Conservation (phyloP, 2,888 invertebrate species). For the Lamproptera curius region DNA sequence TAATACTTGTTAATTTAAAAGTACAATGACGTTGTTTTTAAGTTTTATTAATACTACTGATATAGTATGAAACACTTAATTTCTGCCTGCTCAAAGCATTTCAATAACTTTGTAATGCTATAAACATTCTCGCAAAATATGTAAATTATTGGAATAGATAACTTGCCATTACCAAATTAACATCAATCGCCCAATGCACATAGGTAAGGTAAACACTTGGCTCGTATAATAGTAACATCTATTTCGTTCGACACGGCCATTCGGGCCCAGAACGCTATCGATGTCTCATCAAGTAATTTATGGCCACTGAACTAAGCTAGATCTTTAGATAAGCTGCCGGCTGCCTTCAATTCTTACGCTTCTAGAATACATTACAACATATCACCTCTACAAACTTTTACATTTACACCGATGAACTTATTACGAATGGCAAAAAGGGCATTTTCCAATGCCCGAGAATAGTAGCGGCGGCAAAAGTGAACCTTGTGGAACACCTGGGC, state of each 20-base stretch:
- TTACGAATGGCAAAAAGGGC: background rate
- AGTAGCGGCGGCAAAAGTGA: background rate
- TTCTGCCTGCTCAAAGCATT: too few relatives aligned
- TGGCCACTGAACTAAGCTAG: conserved; percentile 21
- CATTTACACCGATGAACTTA: background rate
- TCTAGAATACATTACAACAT: conserved; percentile 1
- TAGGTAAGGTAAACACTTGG: too few relatives aligned
- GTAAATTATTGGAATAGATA: too few relatives aligned
- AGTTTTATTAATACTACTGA: too few relatives aligned
- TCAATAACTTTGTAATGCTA: too few relatives aligned
- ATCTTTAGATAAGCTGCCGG: conserved; percentile 19
- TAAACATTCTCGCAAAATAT: too few relatives aligned
- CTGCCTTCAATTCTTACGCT: conserved; percentile 20
- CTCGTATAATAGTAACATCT: conserved; percentile 7
- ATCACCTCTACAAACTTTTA: background rate
- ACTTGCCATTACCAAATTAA: too few relatives aligned
- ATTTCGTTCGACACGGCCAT: background rate
- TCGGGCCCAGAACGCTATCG: conserved; percentile 2
- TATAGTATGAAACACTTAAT: too few relatives aligned
- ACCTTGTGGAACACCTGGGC: conserved; percentile 6
- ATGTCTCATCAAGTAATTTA: conserved; percentile 21
- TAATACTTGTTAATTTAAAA: too few relatives aligned
- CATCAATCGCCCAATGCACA: too few relatives aligned
- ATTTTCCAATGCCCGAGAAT: background rate
- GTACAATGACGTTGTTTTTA: too few relatives aligned